phyloP scores from a whole-genome alignment of 2,797 vertebrate genomes.

The Fistularia commersonii region DNA sequence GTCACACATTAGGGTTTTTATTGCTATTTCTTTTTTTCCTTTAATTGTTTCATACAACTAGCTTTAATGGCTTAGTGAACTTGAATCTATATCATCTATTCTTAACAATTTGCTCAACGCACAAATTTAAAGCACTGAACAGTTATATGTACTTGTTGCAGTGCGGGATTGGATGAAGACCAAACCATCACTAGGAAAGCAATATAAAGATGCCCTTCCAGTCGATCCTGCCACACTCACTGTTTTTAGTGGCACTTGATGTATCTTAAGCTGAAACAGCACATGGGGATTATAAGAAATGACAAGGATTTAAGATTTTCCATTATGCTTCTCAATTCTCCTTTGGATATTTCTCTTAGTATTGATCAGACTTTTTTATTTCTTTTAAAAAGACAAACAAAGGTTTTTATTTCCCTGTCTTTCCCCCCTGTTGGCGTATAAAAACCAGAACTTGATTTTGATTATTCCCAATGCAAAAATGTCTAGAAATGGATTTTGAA shows the following conservation, averaged over 20 bases:
- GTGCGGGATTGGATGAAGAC: not conserved
- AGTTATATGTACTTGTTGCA: slow-evolving; percentile 1
- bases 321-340: slow-evolving; percentile 40
- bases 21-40: not conserved
- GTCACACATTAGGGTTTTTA: not conserved
- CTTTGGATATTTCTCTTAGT: slow-evolving; percentile 27
- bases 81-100: slow-evolving; percentile 1
- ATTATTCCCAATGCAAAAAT: slow-evolving; percentile 40
- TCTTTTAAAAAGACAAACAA: slow-evolving; percentile 15
- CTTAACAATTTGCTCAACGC: not conserved
- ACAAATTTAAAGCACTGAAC: not conserved
- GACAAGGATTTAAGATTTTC: slow-evolving; percentile 45
- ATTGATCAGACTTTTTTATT: slow-evolving; percentile 13
- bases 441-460: slow-evolving; percentile 20
- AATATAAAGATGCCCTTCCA: slow-evolving; percentile 13
- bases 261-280: slow-evolving; percentile 26
- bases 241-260: slow-evolving; percentile 22
- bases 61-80: slow-evolving; percentile 5
- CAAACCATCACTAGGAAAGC: slow-evolving; percentile 8
- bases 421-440: slow-evolving; percentile 8
- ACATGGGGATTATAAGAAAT: slow-evolving; percentile 42
- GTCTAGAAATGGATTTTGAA: slow-evolving; percentile 20
- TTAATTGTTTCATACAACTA: not conserved
- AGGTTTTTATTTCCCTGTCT: slow-evolving; percentile 3
- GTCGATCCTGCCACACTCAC: slow-evolving; percentile 13